phyloP scores from a whole-genome alignment of 2,797 vertebrate genomes.

The Tympanoctomys barrerae region DNA sequence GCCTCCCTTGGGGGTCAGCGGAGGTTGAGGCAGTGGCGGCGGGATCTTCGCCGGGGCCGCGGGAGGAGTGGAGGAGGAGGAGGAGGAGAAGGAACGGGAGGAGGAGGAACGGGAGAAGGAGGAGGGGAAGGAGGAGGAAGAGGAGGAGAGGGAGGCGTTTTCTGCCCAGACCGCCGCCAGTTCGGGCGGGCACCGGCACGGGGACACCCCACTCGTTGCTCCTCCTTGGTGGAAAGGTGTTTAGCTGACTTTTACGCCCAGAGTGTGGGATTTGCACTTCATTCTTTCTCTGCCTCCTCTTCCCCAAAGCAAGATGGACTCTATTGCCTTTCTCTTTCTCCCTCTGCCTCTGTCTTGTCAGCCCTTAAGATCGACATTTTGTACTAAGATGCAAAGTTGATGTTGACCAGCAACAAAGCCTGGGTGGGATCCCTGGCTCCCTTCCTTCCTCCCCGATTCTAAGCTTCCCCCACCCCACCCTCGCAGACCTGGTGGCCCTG shows the following conservation, averaged over 20 bases:
- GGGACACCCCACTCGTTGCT: conserved; percentile 83
- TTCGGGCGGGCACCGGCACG: conserved; percentile 69
- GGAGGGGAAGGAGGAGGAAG: conserved; percentile 66
- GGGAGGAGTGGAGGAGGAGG: conserved; percentile 80
- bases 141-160: conserved; percentile 85
- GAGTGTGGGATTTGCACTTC: conserved; percentile 93
- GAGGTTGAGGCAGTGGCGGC: conserved; percentile 86
- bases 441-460: conserved; percentile 83
- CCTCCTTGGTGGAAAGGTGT: conserved; percentile 85
- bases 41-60: conserved; percentile 88
- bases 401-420: conserved; percentile 87
- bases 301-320: conserved; percentile 98
- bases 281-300: conserved; percentile 89
- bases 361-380: conserved; percentile 95
- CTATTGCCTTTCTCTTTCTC: conserved; percentile 90
- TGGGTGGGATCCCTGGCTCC: conserved; percentile 77
- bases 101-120: conserved; percentile 48
- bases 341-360: conserved; percentile 93
- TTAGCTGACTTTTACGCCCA: conserved; percentile 87
- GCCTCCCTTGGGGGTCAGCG: conserved; percentile 84
- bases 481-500: conserved; percentile 85
- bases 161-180: conserved; percentile 84
- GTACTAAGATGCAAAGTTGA: conserved; percentile 93
- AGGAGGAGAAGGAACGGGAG: conserved; percentile 57
- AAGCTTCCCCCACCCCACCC: conserved; percentile 80